Conservation (phyloP, 1,140 invertebrate species). For the Brachionus plicatilis region DNA sequence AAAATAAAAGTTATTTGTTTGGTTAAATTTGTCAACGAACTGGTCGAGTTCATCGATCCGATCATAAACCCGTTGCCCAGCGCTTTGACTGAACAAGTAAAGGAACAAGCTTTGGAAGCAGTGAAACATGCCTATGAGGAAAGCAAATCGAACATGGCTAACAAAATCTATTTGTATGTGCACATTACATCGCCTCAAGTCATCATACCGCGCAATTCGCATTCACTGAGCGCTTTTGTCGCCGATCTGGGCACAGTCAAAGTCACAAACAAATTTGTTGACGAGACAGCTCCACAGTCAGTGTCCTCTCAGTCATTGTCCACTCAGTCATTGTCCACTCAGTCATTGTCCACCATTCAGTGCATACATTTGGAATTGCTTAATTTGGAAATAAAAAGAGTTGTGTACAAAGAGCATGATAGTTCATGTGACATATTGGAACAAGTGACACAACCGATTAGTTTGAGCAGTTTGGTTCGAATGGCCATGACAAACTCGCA, state of each 20-base stretch:
- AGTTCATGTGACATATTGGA: conserved; percentile 41
- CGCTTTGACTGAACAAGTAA: conserved; percentile 32
- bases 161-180: conserved; percentile 65
- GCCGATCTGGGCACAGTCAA: conserved; percentile 70
- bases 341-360: background rate
- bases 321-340: background rate
- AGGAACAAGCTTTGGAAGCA: conserved; percentile 36
- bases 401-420: conserved; percentile 48
- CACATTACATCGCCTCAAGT: conserved; percentile 70
- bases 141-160: conserved; percentile 53
- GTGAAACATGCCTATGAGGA: conserved; percentile 33
- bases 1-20: conserved; percentile 37
- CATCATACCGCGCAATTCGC: conserved; percentile 71
- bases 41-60: conserved; percentile 34
- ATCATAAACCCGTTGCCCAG: conserved; percentile 24
- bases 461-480: background rate
- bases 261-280: conserved; percentile 71
- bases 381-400: conserved; percentile 53
- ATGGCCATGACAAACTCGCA: background rate
- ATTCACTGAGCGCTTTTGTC: conserved; percentile 71
- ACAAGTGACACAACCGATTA: conserved; percentile 11
- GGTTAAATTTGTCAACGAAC: conserved; percentile 35
- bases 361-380: conserved; percentile 41
- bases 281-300: conserved; percentile 22
- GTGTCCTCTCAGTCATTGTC: background rate